Evolutionary conservation across 2,113 vertebrate genomes (phyloP).

Genomic region (Saccopteryx bilineata): DNA sequence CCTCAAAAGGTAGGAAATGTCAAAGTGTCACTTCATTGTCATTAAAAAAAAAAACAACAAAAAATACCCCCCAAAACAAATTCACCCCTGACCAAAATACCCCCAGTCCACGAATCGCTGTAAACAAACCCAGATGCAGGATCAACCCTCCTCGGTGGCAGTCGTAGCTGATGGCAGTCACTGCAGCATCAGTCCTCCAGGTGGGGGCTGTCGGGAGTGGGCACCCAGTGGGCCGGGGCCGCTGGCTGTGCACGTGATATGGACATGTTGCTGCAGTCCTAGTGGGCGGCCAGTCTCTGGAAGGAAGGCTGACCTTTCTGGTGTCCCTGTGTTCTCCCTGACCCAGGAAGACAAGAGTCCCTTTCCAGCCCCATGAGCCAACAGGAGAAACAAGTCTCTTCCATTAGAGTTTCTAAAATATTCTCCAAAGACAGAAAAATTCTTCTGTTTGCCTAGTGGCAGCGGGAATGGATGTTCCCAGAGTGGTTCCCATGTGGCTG

Average conservation of each 20-base stretch:
- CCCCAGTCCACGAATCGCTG: conserved; percentile 82
- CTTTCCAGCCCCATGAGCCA: conserved; percentile 21
- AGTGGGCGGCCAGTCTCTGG: conserved; percentile 75
- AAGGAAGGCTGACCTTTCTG: conserved; percentile 79
- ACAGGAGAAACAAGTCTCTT: conserved; percentile 67
- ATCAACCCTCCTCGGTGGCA: conserved; percentile 84
- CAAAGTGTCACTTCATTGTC: conserved; percentile 87
- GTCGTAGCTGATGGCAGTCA: conserved; percentile 78
- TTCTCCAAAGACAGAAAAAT: conserved; percentile 67
- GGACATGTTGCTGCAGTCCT: conserved; percentile 75
- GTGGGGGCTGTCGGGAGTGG: background rate
- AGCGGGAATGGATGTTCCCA: conserved; percentile 71
- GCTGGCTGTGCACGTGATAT: conserved; percentile 58
- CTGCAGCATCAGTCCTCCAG: conserved; percentile 76
- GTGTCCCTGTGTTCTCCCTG: background rate
- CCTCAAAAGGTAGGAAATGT: conserved; percentile 86
- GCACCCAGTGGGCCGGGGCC: background rate
- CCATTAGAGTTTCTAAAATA: conserved; percentile 62
- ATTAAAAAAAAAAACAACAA: conserved; percentile 71
- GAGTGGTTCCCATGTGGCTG: background rate
- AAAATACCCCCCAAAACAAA: conserved; percentile 68
- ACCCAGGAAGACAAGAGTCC: conserved; percentile 31
- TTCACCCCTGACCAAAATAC: conserved; percentile 78
- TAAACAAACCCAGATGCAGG: conserved; percentile 87
- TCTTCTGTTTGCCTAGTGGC: conserved; percentile 43